Base-by-base conservation (phyloP, 2,113 vertebrate genomes). In the Uropsilus gracilis region DNA sequence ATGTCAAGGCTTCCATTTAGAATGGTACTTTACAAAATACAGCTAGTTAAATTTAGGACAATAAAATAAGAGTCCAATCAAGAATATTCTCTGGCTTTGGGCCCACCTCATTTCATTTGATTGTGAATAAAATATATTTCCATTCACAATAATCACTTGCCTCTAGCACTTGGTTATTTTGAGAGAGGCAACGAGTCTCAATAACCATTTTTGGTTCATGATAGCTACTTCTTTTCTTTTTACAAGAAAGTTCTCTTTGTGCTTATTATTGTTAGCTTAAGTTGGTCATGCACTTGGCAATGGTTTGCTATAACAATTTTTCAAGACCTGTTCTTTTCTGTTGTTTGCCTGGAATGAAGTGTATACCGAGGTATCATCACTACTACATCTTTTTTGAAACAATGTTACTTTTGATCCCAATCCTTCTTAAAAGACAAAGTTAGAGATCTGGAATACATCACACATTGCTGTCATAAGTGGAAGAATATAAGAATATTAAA, bases 1-100 rank as follows among this genome's bases (percentile, higher is more conserved):
- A 96, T 61, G 42, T 78, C 83, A 77, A 94, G 86, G 16, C 63
- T 55, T 89, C 57, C 57, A 78, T 78, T 94, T 69, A 83, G 42
- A 63, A 85, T 68, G 68, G 66, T 63, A 55, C 78, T 93, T 93
- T 77, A 82, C 42, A 89, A 95, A 96, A 86, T 86, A 26, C 57
- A 73, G 50, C 91, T 80, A 76, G 48, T 57, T 94, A 95, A 89
- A 97, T 94, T 91, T 86, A 94, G 92, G 69, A 63, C 59, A 93
- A 86, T 94, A 89, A 95, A 95, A 84, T 81, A 92, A 82, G 71
- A 91, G 80, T 75, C 78, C 73, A 89, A 93, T 94, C 94, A 95
- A 96, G 92, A 95, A 91, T 71, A 91, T 89, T 91, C 78, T 92
- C 76, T 93, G 94, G 84, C 78, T 61, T 83, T 83, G 75, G 75